Evolutionary conservation across 2,797 vertebrate genomes (phyloP).

Genomic region (Discoglossus pictus): DNA sequence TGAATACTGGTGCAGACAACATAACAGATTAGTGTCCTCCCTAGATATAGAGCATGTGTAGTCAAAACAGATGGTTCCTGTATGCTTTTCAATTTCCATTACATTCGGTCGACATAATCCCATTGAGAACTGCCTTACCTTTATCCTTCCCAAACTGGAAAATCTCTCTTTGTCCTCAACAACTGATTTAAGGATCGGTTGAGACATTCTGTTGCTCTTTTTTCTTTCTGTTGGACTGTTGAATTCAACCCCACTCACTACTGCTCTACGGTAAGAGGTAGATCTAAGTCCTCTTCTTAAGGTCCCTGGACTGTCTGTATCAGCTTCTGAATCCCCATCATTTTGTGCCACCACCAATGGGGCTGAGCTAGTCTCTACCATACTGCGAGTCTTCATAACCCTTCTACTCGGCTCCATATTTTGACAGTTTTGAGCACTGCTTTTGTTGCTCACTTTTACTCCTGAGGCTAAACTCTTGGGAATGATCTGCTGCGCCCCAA

Average conservation of each 20-base stretch:
- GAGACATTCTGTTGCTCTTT: slow-evolving; percentile 74
- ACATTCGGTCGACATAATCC: neutral
- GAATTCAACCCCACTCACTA: slow-evolving; percentile 84
- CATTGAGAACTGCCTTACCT: slow-evolving; percentile 65
- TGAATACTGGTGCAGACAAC: neutral
- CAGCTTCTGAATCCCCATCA: slow-evolving; percentile 66
- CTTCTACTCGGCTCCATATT: slow-evolving; percentile 68
- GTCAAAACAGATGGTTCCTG: too few species aligned
- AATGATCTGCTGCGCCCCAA: slow-evolving; percentile 90
- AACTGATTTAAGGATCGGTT: slow-evolving; percentile 71
- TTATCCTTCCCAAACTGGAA: slow-evolving; percentile 74
- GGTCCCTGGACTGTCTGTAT: slow-evolving; percentile 70
- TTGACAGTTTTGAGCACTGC: slow-evolving; percentile 42
- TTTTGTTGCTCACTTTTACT: slow-evolving; percentile 64
- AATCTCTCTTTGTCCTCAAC: slow-evolving; percentile 74
- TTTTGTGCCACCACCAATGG: slow-evolving; percentile 65
- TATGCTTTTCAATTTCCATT: too few species aligned
- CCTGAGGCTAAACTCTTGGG: slow-evolving; percentile 82
- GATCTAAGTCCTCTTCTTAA: slow-evolving; percentile 84
- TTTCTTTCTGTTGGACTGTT: slow-evolving; percentile 65
- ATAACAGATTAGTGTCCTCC: too few species aligned
- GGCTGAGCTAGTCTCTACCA: slow-evolving; percentile 77
- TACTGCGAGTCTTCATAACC: slow-evolving; percentile 75
- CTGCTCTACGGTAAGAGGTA: slow-evolving; percentile 89
- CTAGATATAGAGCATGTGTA: too few species aligned